Conservation (phyloP, 2,888 invertebrate species). For the Tipula unca region DNA sequence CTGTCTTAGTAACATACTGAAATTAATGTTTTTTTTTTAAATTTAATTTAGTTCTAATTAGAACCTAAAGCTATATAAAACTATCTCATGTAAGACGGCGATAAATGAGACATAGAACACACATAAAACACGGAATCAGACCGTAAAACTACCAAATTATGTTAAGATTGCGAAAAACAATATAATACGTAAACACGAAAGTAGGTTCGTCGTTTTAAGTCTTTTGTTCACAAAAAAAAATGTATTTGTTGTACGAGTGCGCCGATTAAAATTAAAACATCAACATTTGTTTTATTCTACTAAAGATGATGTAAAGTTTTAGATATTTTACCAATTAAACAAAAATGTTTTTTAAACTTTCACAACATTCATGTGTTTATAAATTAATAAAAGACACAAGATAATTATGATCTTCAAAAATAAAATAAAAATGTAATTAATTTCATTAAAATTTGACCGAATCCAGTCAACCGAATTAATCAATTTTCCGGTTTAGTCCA, state of each 20-base stretch:
- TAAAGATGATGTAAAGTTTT: background rate
- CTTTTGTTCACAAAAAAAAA: background rate
- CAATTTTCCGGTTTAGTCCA: background rate
- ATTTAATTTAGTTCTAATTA: background rate
- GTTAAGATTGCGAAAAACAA: background rate
- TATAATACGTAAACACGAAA: background rate
- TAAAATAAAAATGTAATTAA: background rate
- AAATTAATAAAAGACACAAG: background rate
- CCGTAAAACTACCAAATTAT: background rate
- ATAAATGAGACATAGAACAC: background rate
- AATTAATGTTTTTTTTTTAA: background rate
- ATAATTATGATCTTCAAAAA: background rate
- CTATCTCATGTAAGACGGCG: background rate
- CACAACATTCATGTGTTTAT: background rate
- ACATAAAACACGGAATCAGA: background rate
- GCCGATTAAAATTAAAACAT: background rate
- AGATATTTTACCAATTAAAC: background rate
- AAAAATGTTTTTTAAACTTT: background rate
- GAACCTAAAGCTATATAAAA: background rate
- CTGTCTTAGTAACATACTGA: background rate
- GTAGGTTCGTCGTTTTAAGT: background rate
- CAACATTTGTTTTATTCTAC: background rate
- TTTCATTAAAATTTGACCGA: background rate
- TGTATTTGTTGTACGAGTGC: background rate
- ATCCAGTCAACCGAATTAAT: background rate